Evolutionary conservation across 1,140 invertebrate species (phyloP), one percentile per base, ranked within the genome.

Genomic region (Drosophila rhopaloa): DNA sequence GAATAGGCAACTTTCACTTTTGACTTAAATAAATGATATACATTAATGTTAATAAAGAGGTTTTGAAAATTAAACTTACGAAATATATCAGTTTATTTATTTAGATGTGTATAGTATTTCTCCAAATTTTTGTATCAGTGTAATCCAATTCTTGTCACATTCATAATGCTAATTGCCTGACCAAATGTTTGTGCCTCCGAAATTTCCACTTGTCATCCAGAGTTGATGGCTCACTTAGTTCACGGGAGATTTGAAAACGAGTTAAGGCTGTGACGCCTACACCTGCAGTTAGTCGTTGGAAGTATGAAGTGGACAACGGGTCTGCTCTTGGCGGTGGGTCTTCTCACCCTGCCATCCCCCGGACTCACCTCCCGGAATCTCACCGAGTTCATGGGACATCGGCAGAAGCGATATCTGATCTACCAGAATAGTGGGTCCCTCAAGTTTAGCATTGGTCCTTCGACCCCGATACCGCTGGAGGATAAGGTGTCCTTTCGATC

Each of bases 391-490:
- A 53, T 84, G 59, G 16, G 51, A 24, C 84, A 89, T 35, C 85
- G 84, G 11, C 80, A 89, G 37, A 68, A 79, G 41, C 84, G 84
- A 6, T 79, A 68, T 35, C 47, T 89, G 35, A 89, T 89, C 53
- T 89, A 75, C 67, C 81, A 84, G 44, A 89, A 89, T 19, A 84
- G 84, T 48, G 84, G 84, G 5, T 66, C 77, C 4, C 55, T 89
- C 19, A 89, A 84, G 72, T 91, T 91, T 38, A 81, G 80, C 53
- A 81, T 92, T n/a, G 91, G 91, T 0, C 83, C 86, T 5, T 82
- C 90, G 19, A 8, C 73, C 41, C 91, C 89, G 0, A 63, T 92
- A 4, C 60, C 79, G 2, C 47, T 92, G 54, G 91, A 57, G 24
- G 91, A 92, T 37, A 86, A 76, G 43, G 71, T 92, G 5, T 54